phyloP scores from a whole-genome alignment of 2,888 invertebrate species.

The Willowsia nigromaculata region DNA sequence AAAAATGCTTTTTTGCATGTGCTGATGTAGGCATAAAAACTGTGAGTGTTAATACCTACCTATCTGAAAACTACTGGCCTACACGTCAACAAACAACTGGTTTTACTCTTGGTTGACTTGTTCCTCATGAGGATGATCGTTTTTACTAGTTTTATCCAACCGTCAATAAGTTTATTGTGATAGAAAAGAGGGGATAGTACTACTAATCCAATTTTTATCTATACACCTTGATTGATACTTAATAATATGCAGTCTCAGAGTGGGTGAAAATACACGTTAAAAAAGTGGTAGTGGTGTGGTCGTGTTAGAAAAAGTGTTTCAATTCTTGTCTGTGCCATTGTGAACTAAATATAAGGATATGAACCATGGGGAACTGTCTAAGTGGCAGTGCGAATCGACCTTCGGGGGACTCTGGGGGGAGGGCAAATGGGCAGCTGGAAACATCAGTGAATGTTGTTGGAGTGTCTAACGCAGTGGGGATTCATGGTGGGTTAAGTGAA shows the following conservation, averaged over 20 bases:
- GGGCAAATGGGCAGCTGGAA: conserved; percentile 73
- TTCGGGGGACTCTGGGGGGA: conserved; percentile 70
- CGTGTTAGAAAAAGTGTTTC: background rate
- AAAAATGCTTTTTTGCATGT: background rate
- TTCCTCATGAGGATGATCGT: background rate
- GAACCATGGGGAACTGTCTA: conserved; percentile 77
- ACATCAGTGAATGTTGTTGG: conserved; percentile 72
- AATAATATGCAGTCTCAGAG: background rate
- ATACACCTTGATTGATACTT: background rate
- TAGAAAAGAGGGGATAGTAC: background rate
- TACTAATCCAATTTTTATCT: conserved; percentile 24
- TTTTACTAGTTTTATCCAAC: conserved; percentile 10
- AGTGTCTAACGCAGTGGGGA: conserved; percentile 67
- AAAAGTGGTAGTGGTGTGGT: background rate
- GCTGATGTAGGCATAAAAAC: background rate
- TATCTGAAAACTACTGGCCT: background rate
- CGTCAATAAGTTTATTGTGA: background rate
- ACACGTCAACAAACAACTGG: conserved; percentile 31
- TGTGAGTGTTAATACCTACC: background rate
- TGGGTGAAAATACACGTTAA: too few species aligned
- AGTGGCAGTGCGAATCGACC: conserved; percentile 74
- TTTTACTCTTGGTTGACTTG: background rate
- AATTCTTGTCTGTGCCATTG: background rate
- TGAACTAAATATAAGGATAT: conserved; percentile 17
- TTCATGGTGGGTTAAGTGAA: conserved; percentile 72